Conservation (phyloP, 2,113 vertebrate genomes). For the Psittacara wagleri region DNA sequence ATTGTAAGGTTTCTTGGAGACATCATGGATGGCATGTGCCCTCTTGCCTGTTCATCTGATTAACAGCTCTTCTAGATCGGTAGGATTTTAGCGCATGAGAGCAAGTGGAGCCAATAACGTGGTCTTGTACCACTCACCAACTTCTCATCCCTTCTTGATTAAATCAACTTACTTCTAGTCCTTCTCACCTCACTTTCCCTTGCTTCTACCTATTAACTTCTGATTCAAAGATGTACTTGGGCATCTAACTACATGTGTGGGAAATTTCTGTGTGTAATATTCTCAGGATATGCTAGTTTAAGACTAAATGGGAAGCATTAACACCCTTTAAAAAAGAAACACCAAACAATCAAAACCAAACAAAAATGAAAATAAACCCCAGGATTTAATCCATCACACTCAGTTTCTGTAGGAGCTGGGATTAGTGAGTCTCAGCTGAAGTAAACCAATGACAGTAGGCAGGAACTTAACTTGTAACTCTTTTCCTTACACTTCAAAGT, state of each 20-base stretch:
- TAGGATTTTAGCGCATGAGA: background rate
- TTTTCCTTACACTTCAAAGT: background rate
- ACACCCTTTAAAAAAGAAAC: background rate
- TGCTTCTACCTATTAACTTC: background rate
- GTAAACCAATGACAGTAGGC: background rate
- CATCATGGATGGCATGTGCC: fast-evolving
- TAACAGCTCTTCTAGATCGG: background rate
- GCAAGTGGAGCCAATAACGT: background rate
- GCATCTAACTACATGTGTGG: background rate
- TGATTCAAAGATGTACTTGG: background rate
- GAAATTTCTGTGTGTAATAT: background rate
- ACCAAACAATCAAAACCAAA: background rate
- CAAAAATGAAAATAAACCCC: background rate
- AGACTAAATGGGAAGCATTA: background rate
- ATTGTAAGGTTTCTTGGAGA: background rate
- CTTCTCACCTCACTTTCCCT: background rate
- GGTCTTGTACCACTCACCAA: fast-evolving
- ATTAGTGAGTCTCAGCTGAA: background rate
- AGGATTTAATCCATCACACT: background rate
- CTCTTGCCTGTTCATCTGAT: background rate
- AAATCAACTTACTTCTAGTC: background rate
- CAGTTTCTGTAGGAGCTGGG: background rate
- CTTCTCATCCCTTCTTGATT: background rate
- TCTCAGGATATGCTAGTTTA: background rate
- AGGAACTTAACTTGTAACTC: background rate